Evolutionary conservation across 2,888 invertebrate species (phyloP).

Genomic region (Plebejus anna): DNA sequence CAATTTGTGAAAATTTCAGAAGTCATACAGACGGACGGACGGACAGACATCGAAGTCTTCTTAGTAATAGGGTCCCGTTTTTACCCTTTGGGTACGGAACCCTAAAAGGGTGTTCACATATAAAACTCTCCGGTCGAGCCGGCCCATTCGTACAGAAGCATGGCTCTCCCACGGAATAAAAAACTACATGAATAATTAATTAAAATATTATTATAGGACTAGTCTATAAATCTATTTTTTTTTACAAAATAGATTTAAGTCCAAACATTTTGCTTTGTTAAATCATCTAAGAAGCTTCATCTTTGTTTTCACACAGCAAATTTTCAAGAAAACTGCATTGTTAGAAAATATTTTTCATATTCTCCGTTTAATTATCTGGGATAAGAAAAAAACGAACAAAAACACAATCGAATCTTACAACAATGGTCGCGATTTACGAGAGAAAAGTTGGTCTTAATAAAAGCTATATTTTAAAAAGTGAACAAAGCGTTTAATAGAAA

Average conservation of each 20-base stretch:
- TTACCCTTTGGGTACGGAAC: no score
- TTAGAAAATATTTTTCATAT: background rate
- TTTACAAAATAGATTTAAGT: background rate
- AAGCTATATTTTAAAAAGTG: constrained; percentile 20
- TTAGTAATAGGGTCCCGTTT: no score
- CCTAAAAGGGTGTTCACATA: no score
- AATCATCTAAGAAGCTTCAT: background rate
- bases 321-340: background rate
- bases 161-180: no score
- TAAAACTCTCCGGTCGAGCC: no score
- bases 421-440: constrained; percentile 7
- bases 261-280: background rate
- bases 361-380: constrained; percentile 2
- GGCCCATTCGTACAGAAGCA: no score
- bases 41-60: no score
- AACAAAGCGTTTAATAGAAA: constrained; percentile 21
- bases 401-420: constrained; percentile 9
- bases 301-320: background rate
- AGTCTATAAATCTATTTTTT: background rate
- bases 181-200: no score
- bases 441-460: background rate
- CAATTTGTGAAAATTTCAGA: no score
- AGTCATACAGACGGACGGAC: no score
- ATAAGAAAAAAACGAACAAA: constrained; percentile 21
- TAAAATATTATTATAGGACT: background rate